Base-by-base conservation (phyloP, 2,888 invertebrate genomes). In the Vanessa cardui region DNA sequence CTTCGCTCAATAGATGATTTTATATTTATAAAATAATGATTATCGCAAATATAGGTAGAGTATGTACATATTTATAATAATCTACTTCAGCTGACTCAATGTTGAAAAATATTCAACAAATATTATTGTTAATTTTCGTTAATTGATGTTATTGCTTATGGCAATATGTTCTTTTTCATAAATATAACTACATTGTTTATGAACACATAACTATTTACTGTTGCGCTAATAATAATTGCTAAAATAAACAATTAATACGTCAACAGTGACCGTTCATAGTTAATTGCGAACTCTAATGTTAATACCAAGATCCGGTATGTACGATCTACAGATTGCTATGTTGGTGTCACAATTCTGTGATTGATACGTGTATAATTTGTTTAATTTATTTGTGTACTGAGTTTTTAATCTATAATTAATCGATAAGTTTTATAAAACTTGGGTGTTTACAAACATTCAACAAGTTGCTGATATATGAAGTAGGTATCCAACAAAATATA, bases 381-480 rank as follows among this genome's bases (percentile, higher is more conserved):
- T 39, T 12, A 39, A 1, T 39, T 39, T 12, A 12, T 39, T 12
- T 39, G 39, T 39, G 4, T 39, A 39, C 12, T 39, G 12, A 39
- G 4, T 39, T 39, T 39, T 39, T 2, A 33, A 50, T 39, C 21
- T 16, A 26, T 21, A 50, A 47, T 50, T 33, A 50, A 47, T 50
- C 59, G 26, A 52, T 12, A 16, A 39, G 16, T 31, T 54, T 45
- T 39, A 21, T 39, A 20, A 54, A 54, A 60, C 21, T 46, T 33
- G 64, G 64, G 66, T 76, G 77, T 77, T 77, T 79, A 80, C 82
- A 85, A 84, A 85, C 87, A 87, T 84, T 87, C 89, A 89, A 89
- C 89, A 89, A 87, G 89, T 89, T 67, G 68, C 62, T 62, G 58
- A 68, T 33, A 67, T 47, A 61, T 20, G 49, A 69, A 58, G 49